These are phyloP conservation scores for Monomorium pharaonis DNA, from an alignment of 1,140 invertebrate species.

Conservation along the genomic window DNA sequence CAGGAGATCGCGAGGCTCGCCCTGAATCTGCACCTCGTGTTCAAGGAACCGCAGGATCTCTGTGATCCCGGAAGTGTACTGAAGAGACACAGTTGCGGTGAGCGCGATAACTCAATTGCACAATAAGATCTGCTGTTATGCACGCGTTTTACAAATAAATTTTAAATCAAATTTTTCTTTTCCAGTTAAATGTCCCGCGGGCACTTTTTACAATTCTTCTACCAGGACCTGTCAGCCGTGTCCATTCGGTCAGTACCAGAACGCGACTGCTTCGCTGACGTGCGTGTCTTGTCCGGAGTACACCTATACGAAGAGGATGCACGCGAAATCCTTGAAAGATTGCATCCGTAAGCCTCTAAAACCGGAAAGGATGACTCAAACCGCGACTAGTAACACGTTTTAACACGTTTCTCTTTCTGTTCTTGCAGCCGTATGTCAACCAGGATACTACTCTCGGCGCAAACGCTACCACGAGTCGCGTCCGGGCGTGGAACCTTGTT, in stretches of 20 bases:
- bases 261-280: constrained; percentile 84
- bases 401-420: not conserved
- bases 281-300: constrained; percentile 88
- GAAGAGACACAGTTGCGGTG: constrained; percentile 77
- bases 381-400: not conserved
- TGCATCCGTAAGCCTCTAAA: constrained; percentile 86
- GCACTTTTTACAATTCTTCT: constrained; percentile 88
- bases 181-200: constrained; percentile 88
- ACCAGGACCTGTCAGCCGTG: constrained; percentile 86
- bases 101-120: not conserved
- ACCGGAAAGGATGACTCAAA: not conserved
- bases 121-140: not conserved
- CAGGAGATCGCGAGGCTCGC: constrained; percentile 73
- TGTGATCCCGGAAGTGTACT: constrained; percentile 77
- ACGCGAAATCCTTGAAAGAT: constrained; percentile 85
- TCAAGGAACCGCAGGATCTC: constrained; percentile 69
- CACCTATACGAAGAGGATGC: constrained; percentile 86
- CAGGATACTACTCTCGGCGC: constrained; percentile 76
- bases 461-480: constrained; percentile 64
- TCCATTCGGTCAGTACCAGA: constrained; percentile 87
- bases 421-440: constrained; percentile 74
- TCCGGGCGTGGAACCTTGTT: constrained; percentile 83
- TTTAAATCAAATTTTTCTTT: not conserved
- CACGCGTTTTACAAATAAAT: not conserved
- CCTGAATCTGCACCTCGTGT: constrained; percentile 74